Conservation (phyloP, 2,113 vertebrate species). For the Calidris pygmaea region DNA sequence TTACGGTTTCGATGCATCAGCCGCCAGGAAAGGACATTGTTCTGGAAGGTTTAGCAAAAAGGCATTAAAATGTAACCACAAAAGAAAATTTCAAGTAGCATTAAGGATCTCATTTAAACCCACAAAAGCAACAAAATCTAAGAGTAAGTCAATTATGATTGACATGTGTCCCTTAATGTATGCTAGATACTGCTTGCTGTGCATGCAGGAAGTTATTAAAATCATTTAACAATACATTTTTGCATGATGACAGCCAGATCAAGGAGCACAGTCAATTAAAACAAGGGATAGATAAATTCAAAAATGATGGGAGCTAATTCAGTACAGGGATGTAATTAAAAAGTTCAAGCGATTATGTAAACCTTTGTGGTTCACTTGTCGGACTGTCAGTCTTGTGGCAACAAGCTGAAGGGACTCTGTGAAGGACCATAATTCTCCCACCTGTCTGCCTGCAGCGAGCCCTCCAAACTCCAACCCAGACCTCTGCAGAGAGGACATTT, state of each 20-base stretch:
- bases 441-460: background rate
- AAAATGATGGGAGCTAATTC: conserved; percentile 55
- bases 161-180: conserved; percentile 20
- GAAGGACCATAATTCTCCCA: background rate
- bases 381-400: background rate
- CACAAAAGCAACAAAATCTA: conserved; percentile 48
- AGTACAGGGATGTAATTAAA: conserved; percentile 51
- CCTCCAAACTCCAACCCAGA: background rate
- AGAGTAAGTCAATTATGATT: conserved; percentile 33
- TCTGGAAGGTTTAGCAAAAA: conserved; percentile 53
- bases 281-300: conserved; percentile 12
- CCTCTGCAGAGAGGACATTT: background rate
- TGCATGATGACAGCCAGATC: conserved; percentile 55
- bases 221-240: conserved; percentile 42
- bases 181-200: background rate
- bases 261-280: conserved; percentile 53
- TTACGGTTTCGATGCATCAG: conserved; percentile 50
- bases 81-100: conserved; percentile 45
- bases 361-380: background rate
- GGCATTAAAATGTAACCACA: conserved; percentile 37
- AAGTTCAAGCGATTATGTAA: conserved; percentile 17
- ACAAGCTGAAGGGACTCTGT: background rate
- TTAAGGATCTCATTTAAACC: conserved; percentile 50
- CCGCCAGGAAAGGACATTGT: conserved; percentile 48
- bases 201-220: conserved; percentile 16